phyloP scores from a whole-genome alignment of 1,140 invertebrate species.

The Hyles euphorbiae region DNA sequence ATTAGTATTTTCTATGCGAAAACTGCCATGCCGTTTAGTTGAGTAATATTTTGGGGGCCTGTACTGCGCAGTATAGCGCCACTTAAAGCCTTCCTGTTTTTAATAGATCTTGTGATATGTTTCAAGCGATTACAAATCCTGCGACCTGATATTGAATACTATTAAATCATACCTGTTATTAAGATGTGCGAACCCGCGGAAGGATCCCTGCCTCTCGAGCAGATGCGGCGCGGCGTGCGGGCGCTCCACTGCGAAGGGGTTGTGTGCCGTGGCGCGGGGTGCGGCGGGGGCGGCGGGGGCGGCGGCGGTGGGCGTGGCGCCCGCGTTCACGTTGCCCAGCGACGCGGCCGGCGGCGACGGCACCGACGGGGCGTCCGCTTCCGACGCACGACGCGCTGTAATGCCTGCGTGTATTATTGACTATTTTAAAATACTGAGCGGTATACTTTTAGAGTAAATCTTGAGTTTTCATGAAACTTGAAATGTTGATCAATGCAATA shows the following conservation, averaged over 20 bases:
- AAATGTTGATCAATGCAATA: no score
- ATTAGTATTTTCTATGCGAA: no score
- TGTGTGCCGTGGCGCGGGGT: constrained; percentile 76
- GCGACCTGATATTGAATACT: no score
- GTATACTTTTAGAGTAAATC: no score
- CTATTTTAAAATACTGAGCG: no score
- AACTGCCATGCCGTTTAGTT: no score
- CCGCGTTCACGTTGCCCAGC: not conserved
- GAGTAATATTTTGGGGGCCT: no score
- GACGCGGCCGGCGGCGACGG: constrained; percentile 35
- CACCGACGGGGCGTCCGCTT: constrained; percentile 40
- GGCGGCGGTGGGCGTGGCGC: not conserved
- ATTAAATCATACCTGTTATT: constrained; percentile 58
- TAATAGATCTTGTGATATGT: no score
- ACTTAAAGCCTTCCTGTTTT: no score
- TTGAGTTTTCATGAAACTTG: no score
- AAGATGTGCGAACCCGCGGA: constrained; percentile 86
- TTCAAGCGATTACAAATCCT: no score
- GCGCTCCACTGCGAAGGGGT: constrained; percentile 96
- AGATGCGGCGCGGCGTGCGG: constrained; percentile 95
- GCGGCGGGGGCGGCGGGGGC: not conserved
- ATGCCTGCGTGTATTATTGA: constrained; percentile 33
- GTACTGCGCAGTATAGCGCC: no score
- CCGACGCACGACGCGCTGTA: constrained; percentile 50
- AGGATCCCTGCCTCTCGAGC: constrained; percentile 95